Conservation (phyloP, 2,888 invertebrate species). For the Dynastes grantii region DNA sequence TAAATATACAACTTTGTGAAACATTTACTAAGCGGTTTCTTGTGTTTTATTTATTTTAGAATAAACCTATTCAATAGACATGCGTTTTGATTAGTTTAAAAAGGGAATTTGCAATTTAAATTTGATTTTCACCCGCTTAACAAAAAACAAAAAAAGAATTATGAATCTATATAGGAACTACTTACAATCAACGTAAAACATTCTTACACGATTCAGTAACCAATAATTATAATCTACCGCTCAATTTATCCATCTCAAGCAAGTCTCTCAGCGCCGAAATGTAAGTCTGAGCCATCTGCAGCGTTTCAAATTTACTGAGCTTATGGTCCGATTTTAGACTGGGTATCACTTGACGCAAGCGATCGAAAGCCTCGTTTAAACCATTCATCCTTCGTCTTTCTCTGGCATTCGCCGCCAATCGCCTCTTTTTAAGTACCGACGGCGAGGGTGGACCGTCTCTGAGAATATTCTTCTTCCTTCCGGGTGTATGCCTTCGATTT, state of each 20-base stretch:
- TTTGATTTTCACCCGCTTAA: background rate
- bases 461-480: conserved; percentile 60
- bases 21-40: too few relatives aligned
- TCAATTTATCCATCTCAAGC: conserved; percentile 67
- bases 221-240: conserved; percentile 17
- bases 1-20: too few relatives aligned
- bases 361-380: conserved; percentile 82
- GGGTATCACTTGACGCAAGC: conserved; percentile 80
- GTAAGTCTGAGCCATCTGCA: conserved; percentile 86
- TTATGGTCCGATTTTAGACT: conserved; percentile 80
- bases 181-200: too few relatives aligned
- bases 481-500: conserved; percentile 13
- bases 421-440: conserved; percentile 75
- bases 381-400: conserved; percentile 83
- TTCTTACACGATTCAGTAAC: too few relatives aligned
- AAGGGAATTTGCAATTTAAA: too few relatives aligned
- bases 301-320: conserved; percentile 83
- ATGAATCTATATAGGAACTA: background rate
- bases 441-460: conserved; percentile 64
- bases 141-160: too few relatives aligned
- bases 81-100: too few relatives aligned
- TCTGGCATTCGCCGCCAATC: conserved; percentile 82
- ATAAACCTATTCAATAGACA: too few relatives aligned
- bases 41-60: too few relatives aligned
- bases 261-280: conserved; percentile 80